Conservation (phyloP, 2,888 invertebrate species). For the Sphinx pinastri region DNA sequence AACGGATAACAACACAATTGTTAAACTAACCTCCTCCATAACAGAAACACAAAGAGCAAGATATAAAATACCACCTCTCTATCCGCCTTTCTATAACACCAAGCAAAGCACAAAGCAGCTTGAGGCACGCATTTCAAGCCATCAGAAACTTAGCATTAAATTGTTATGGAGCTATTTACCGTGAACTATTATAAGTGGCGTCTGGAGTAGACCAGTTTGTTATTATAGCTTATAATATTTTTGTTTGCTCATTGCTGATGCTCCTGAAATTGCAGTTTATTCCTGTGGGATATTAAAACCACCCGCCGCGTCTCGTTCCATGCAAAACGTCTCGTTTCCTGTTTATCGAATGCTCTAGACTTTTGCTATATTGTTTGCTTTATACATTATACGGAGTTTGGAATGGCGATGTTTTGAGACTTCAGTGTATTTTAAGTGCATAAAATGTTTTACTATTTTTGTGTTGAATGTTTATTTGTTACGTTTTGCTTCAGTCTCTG, state of each 20-base stretch:
- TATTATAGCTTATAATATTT: slow-evolving; percentile 72
- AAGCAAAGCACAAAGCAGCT: slow-evolving; percentile 38
- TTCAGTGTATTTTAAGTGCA: too few species aligned
- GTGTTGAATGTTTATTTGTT: too few species aligned
- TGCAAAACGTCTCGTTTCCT: slow-evolving; percentile 66
- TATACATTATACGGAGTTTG: slow-evolving; percentile 30
- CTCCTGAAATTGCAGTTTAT: slow-evolving; percentile 72
- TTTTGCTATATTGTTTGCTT: slow-evolving; percentile 42
- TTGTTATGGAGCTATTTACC: slow-evolving; percentile 58
- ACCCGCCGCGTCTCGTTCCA: slow-evolving; percentile 61
- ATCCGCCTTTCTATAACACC: slow-evolving; percentile 32
- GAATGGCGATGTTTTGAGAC: background rate
- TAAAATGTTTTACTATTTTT: too few species aligned
- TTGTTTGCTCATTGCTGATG: slow-evolving; percentile 64
- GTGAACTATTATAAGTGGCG: slow-evolving; percentile 58
- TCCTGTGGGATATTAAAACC: slow-evolving; percentile 76
- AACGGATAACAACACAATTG: too few species aligned
- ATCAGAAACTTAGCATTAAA: slow-evolving; percentile 52
- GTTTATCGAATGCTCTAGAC: slow-evolving; percentile 60
- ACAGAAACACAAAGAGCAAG: too few species aligned
- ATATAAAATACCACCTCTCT: background rate
- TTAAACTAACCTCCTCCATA: too few species aligned
- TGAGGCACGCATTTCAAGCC: slow-evolving; percentile 43
- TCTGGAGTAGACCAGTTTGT: slow-evolving; percentile 59
- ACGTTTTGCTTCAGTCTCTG: too few species aligned